Evolutionary conservation across 2,888 invertebrate species (phyloP), one percentile per base, ranked within the genome.

Genomic region (Hydroisotoma schaefferi): DNA sequence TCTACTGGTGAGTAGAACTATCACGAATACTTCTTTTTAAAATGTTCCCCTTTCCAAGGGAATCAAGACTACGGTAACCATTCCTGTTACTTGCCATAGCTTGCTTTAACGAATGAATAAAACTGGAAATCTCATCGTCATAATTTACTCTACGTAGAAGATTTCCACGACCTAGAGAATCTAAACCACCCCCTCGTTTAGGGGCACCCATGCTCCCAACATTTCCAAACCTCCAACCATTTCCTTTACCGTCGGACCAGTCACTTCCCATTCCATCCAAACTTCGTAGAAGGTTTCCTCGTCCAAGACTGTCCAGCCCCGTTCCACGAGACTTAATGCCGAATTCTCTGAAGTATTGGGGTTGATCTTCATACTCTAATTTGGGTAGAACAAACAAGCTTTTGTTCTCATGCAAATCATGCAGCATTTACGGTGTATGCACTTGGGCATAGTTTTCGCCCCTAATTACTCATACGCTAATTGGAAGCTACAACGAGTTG

Each of bases 151-250:
- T 61, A 20, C 72, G 64, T 20, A 72, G 63, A 40, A 72, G 69
- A 74, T 82, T 81, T 23, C 79, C 80, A 1, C 82, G 82, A 2
- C 82, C 80, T 46, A 78, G 70, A 5, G 75, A 74, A 67, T 78
- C 78, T 23, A 78, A 68, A 18, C 72, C 68, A 72, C 79, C 80
- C 25, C 76, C 77, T 1, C 80, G 79, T 53, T 68, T 68, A 28
- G 68, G 68, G n/a, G 43, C 25, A 1, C 44, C 22, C n/a, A n/a
- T n/a, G 28, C 44, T 55, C 12, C 56, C 58, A 26, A 40, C 33
- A 43, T 49, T 29, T 15, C 63, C 65, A 46, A 72, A 65, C 63
- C 72, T 63, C 72, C 72, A 72, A 33, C 52, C 63, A 15, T 55
- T 40, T 23, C 63, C 59, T 57, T 71, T 72, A 29, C 62, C 55